phyloP scores from a whole-genome alignment of 2,888 invertebrate species.

The Macrosiphum euphorbiae region DNA sequence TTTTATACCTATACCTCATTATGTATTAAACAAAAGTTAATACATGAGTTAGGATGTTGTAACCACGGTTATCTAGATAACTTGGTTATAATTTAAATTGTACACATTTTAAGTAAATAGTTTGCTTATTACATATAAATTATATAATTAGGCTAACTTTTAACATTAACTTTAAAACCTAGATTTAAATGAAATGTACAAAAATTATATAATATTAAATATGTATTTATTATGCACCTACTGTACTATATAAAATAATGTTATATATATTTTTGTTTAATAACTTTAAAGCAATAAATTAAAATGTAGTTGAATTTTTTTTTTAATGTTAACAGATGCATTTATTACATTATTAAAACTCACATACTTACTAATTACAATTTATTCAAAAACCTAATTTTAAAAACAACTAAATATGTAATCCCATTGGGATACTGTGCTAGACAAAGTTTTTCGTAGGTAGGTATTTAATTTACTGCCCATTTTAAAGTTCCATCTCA shows the following conservation, averaged over 20 bases:
- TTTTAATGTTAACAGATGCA: not conserved
- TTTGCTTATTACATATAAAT: not conserved
- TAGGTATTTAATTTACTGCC: constrained; percentile 39
- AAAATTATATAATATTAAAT: not conserved
- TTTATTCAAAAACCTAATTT: constrained; percentile 46
- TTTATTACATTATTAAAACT: constrained; percentile 28
- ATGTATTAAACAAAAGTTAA: not conserved
- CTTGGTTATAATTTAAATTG: not conserved
- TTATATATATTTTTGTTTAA: not conserved
- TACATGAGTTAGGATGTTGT: not conserved
- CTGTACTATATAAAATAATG: not conserved
- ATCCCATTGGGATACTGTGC: constrained; percentile 37
- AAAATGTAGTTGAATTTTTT: not conserved
- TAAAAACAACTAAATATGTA: constrained; percentile 31
- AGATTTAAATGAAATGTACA: not conserved
- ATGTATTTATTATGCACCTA: not conserved
- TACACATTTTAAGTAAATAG: not conserved
- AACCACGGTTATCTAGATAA: not conserved
- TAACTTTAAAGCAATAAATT: constrained; percentile 23
- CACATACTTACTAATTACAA: constrained; percentile 26
- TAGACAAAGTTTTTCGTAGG: constrained; percentile 42
- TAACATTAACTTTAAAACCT: not conserved
- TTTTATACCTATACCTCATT: not conserved
- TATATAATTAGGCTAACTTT: not conserved
- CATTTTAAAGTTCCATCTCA: constrained; percentile 21